These are phyloP conservation scores for Scarus forsteni DNA, from an alignment of 2,797 vertebrate genomes.

Conservation along the genomic window DNA sequence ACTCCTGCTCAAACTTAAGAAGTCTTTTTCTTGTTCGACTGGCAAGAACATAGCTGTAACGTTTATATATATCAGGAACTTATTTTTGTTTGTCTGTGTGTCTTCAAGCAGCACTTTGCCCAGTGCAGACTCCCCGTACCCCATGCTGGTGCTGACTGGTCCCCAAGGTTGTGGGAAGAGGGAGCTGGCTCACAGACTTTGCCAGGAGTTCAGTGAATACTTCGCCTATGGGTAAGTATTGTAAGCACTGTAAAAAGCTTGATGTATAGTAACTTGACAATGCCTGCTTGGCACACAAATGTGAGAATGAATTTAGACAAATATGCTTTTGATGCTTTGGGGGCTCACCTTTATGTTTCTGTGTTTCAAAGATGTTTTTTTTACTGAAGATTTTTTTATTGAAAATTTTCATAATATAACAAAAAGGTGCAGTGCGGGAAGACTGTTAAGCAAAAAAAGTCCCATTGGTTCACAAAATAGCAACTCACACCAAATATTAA, in stretches of 20 bases:
- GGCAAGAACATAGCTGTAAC: neutral
- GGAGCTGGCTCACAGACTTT: conserved; percentile 90
- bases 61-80: conserved; percentile 19
- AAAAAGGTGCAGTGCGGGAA: no score
- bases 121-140: conserved; percentile 86
- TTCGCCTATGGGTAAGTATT: conserved; percentile 93
- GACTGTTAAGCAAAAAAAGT: no score
- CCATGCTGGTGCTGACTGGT: conserved; percentile 92
- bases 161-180: conserved; percentile 91
- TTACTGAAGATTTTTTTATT: no score
- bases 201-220: conserved; percentile 88
- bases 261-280: neutral
- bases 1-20: no score
- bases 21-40: conserved; percentile 3
- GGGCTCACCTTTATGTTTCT: no score
- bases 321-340: neutral
- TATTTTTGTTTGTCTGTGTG: conserved; percentile 31
- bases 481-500: no score
- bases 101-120: conserved; percentile 89
- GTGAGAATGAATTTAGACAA: neutral
- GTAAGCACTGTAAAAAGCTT: neutral
- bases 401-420: no score
- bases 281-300: neutral
- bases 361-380: no score
- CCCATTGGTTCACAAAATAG: no score